These are phyloP conservation scores for Drosophila robusta DNA, from an alignment of 2,888 invertebrate genomes.

Conservation along the genomic window DNA sequence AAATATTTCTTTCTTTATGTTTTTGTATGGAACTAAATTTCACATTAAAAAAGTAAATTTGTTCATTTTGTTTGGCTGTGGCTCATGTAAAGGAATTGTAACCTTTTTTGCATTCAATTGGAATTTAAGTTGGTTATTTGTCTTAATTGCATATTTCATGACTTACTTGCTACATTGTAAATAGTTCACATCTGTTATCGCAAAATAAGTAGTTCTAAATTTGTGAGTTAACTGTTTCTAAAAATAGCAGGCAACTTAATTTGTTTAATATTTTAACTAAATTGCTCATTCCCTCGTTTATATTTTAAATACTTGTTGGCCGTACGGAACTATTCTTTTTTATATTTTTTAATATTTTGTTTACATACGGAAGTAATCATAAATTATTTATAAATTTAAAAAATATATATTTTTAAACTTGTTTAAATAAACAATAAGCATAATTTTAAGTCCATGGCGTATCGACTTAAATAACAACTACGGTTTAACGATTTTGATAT, in stretches of 20 bases:
- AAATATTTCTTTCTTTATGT: neutral
- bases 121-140: neutral
- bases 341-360: neutral
- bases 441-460: too few relatives aligned
- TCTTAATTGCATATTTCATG: neutral
- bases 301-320: neutral
- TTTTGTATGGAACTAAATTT: neutral
- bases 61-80: neutral
- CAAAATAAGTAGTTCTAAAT: neutral
- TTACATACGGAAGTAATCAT: neutral
- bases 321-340: neutral
- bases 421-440: too few relatives aligned
- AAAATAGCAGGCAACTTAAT: neutral
- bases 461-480: too few relatives aligned
- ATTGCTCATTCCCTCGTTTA: neutral
- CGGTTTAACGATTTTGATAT: too few relatives aligned
- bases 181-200: neutral
- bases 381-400: too few relatives aligned
- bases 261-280: neutral
- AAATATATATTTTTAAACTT: too few relatives aligned
- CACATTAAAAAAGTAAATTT: neutral
- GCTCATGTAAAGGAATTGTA: neutral
- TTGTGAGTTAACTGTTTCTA: neutral
- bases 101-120: neutral
- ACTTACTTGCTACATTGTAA: neutral